Base-by-base conservation (phyloP, 2,888 invertebrate genomes). In the Andrena minutula region DNA sequence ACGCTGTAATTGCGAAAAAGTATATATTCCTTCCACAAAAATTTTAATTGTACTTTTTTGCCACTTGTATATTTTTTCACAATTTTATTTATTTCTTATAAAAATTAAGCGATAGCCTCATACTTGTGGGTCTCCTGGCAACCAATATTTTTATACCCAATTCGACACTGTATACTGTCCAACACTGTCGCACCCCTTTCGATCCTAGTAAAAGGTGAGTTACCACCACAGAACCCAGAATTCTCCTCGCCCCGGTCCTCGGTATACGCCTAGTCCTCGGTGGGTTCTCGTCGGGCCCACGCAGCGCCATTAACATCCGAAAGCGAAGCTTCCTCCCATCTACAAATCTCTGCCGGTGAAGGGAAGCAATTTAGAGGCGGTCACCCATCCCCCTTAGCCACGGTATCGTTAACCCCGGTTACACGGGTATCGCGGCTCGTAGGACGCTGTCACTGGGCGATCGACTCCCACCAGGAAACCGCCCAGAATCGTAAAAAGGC, bases 391-490 rank as follows among this genome's bases (percentile, higher is more conserved):
- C 76, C 71, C 71, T 56, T 56, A 12, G 16, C 56, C 16, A 32
- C 30, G 30, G 47, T 71, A 74, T 81, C 81, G 80, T 81, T 81
- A 79, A 79, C 79, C 79, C 80, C 28, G 32, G 35, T 20, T 20
- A 71, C 73, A 10, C 53, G 16, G n/a, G 20, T 32, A 51, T 26
- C n/a, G 6, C 8, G 7, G 63, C n/a, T 35, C 28, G 35, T 16
- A 16, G 41, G 41, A n/a, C 70, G 23, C 47, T 71, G 61, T 61
- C 60, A 53, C 64, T 16, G 20, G 56, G 20, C 26, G 49, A 61
- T 66, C 79, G 49, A 56, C 80, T 75, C 74, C 80, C 80, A 82
- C 82, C 66, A 79, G 70, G 70, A 79, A 82, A 79, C 74, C 65
- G 26, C 12, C 20, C 20, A 35, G 76, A 76, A 72, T 65, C 32